Conservation (phyloP, 2,113 vertebrate genomes). For the Pterophyllum scalare region DNA sequence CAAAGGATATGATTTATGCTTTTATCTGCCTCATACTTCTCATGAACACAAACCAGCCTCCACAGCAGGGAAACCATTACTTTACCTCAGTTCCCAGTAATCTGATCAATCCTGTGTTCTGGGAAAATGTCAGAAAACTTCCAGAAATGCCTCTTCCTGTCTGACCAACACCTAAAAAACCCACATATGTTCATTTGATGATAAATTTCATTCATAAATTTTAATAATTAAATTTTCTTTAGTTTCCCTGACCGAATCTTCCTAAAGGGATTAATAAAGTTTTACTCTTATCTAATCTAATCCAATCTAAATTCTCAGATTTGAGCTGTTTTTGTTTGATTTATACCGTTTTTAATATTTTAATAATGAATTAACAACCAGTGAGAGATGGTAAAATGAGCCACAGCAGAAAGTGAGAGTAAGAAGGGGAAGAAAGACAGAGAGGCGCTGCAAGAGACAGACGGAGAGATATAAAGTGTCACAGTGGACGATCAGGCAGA, state of each 20-base stretch:
- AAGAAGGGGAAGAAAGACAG: background rate
- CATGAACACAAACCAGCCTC: background rate
- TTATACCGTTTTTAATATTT: background rate
- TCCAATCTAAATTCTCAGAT: background rate
- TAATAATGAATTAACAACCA: background rate
- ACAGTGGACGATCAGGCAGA: slow-evolving; percentile 29
- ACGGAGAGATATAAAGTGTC: slow-evolving; percentile 12
- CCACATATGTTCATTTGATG: background rate
- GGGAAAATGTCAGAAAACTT: background rate
- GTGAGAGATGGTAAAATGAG: too few species aligned
- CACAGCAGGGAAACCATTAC: background rate
- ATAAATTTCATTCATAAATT: too few species aligned
- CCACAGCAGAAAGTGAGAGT: background rate
- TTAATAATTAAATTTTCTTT: too few species aligned
- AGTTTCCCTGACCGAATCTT: too few species aligned
- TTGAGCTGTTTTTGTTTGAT: background rate
- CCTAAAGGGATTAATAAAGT: too few species aligned
- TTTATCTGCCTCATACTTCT: background rate
- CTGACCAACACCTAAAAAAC: fast-evolving
- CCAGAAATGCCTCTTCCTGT: background rate
- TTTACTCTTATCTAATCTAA: too few species aligned
- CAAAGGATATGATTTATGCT: background rate
- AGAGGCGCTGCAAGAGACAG: background rate
- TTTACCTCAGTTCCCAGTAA: background rate
- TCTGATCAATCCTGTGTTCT: background rate